Evolutionary conservation across 2,888 invertebrate species (phyloP), one percentile per base, ranked within the genome.

Genomic region (Lypha dubia): DNA sequence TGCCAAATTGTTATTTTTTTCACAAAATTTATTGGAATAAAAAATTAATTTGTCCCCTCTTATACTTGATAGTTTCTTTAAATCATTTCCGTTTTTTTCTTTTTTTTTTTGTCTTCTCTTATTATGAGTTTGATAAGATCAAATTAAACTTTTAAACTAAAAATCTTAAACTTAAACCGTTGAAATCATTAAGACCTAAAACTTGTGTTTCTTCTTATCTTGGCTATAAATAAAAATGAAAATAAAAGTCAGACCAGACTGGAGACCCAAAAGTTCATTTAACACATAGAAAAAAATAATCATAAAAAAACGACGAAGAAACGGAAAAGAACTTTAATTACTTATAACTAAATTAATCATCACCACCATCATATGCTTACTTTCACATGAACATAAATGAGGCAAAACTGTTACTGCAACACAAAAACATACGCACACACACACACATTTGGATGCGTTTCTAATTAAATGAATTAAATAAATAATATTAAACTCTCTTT

Each of bases 281-380:
- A 60, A 38, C 38, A 68, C 41, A 41, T 28, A 7, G 8, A 20
- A 20, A 20, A 44, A 58, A n/a, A n/a, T n/a, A n/a, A 46, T 46
- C 32, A 58, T 58, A 44, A 44, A 1, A 17, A 35, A 0, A 32
- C 17, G 46, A 46, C 46, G 15, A 60, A 44, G 32, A 60, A 68
- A 24, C 35, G 24, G 35, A 49, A 77, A 77, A 65, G 46, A 68
- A 62, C 71, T 68, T 53, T 60, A 75, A 65, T 53, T 75, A 63
- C 46, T 65, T 68, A 53, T 73, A 77, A 32, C 68, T 73, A 73
- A 77, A 60, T 58, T 68, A 68, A 76, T 82, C 73, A 77, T 70
- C 62, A 62, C 63, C 17, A 44, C 9, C 11, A 67, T 71, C 28
- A 53, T 17, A 53, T n/a, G 22, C 41, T 46, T 32, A 22, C 71